phyloP scores from a whole-genome alignment of 2,113 vertebrate species.

The Bucco capensis region DNA sequence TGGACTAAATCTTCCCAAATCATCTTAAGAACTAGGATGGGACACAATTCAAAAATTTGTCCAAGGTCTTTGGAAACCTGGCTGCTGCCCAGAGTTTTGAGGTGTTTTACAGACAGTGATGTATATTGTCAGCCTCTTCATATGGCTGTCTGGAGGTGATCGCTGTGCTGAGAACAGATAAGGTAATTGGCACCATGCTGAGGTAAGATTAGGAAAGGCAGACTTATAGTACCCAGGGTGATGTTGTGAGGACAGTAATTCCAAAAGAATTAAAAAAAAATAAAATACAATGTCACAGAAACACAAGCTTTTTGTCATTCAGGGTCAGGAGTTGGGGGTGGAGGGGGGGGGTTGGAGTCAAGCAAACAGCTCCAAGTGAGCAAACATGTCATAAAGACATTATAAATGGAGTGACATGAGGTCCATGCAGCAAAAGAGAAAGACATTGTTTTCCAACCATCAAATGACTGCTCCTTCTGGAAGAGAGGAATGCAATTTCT shows the following conservation, averaged over 20 bases:
- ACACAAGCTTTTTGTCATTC: neutral
- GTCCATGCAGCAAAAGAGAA: neutral
- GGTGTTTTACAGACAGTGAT: neutral
- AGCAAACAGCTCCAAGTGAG: neutral
- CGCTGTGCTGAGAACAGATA: slow-evolving; percentile 28
- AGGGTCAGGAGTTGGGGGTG: neutral
- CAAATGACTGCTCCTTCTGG: neutral
- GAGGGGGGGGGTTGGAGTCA: neutral
- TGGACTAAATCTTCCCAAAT: neutral
- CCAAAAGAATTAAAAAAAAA: neutral
- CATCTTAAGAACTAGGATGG: neutral
- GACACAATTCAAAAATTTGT: neutral
- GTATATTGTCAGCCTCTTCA: neutral
- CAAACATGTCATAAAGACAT: neutral
- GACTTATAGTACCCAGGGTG: neutral
- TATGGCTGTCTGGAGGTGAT: neutral
- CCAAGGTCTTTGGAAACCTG: slow-evolving; percentile 26
- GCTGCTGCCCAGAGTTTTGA: neutral
- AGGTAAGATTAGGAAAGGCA: slow-evolving; percentile 31
- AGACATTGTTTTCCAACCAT: neutral
- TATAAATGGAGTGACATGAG: neutral
- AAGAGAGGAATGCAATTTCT: neutral
- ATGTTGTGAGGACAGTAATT: neutral
- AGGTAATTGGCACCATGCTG: slow-evolving; percentile 38
- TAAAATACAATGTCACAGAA: neutral